Percentiles rank a stretch among this genome's conserved stretches.
These are phyloP conservation scores for Biston stratarius DNA, from an alignment of 2,888 invertebrate genomes.

Conservation along the genomic window DNA sequence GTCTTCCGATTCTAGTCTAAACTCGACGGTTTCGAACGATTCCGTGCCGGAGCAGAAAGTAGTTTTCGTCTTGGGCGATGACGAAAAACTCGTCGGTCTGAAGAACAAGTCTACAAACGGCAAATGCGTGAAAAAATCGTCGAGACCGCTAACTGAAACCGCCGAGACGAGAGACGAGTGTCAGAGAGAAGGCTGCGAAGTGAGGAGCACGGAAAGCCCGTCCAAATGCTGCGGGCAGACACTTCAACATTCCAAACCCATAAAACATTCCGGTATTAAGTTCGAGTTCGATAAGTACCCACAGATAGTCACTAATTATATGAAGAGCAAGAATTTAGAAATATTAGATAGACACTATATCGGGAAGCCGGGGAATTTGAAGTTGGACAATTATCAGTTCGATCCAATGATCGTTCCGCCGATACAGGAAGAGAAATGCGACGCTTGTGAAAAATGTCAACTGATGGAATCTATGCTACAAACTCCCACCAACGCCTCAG, in stretches of 20 bases:
- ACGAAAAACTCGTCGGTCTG: conserved; percentile 89
- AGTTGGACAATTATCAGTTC: conserved; percentile 83
- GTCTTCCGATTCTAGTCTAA: conserved; percentile 72
- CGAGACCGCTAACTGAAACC: conserved; percentile 64
- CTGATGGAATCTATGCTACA: conserved; percentile 87
- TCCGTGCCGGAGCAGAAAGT: conserved; percentile 78
- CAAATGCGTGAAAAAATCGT: conserved; percentile 76
- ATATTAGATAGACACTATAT: conserved; percentile 87
- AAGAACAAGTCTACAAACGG: conserved; percentile 84
- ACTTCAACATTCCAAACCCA: conserved; percentile 86
- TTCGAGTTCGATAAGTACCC: conserved; percentile 91
- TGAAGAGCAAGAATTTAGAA: conserved; percentile 91
- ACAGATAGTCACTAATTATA: conserved; percentile 91
- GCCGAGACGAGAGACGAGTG: conserved; percentile 53
- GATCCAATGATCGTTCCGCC: conserved; percentile 80
- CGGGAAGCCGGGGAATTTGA: conserved; percentile 85
- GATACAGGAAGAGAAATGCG: conserved; percentile 81
- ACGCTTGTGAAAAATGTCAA: conserved; percentile 83
- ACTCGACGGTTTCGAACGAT: conserved; percentile 68
- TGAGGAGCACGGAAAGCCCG: conserved; percentile 65
- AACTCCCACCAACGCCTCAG: conserved; percentile 93
- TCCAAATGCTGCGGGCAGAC: conserved; percentile 81
- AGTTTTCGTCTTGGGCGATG: conserved; percentile 90
- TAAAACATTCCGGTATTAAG: conserved; percentile 90
- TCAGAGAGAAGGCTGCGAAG: conserved; percentile 59